Percentiles rank a stretch among this genome's conserved stretches.
These are phyloP conservation scores for Drosophila ochracea DNA, from an alignment of 2,888 invertebrate species.

Conservation along the genomic window DNA sequence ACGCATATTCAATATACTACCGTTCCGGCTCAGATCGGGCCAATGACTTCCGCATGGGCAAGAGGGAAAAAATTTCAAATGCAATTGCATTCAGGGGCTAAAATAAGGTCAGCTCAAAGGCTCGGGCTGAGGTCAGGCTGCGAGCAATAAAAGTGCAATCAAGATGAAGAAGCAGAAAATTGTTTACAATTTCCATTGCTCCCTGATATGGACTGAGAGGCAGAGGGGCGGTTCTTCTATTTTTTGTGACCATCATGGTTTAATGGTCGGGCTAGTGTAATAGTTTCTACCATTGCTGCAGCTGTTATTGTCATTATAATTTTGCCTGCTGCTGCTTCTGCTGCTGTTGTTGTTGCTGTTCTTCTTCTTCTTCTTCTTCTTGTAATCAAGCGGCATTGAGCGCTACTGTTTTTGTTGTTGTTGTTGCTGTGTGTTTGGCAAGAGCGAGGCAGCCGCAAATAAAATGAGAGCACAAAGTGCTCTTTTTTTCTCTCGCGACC, in stretches of 20 bases:
- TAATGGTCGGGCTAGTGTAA: constrained; percentile 73
- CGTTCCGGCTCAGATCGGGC: constrained; percentile 28
- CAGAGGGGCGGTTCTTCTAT: constrained; percentile 24
- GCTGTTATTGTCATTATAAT: constrained; percentile 56
- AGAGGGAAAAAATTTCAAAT: constrained; percentile 8
- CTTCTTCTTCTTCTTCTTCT: constrained; percentile 45
- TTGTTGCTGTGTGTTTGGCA: constrained; percentile 46
- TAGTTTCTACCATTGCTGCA: constrained; percentile 67
- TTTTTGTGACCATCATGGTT: constrained; percentile 72
- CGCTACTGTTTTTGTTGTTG: constrained; percentile 27
- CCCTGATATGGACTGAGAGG: neutral
- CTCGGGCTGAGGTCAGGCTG: constrained; percentile 27
- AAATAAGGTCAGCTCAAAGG: constrained; percentile 59
- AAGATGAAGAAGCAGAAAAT: constrained; percentile 47
- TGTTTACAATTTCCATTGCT: constrained; percentile 57
- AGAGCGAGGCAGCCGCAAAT: constrained; percentile 22
- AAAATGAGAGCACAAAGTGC: constrained; percentile 10
- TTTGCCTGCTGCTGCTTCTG: constrained; percentile 21
- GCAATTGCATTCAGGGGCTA: constrained; percentile 24
- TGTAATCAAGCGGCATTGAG: constrained; percentile 71
- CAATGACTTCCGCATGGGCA: constrained; percentile 38
- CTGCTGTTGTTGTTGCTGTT: constrained; percentile 32
- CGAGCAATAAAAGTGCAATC: constrained; percentile 36
- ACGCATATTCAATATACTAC: constrained; percentile 21
- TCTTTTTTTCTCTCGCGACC: constrained; percentile 4